phyloP scores from a whole-genome alignment of 2,113 vertebrate species.

The Chiloscyllium plagiosum region DNA sequence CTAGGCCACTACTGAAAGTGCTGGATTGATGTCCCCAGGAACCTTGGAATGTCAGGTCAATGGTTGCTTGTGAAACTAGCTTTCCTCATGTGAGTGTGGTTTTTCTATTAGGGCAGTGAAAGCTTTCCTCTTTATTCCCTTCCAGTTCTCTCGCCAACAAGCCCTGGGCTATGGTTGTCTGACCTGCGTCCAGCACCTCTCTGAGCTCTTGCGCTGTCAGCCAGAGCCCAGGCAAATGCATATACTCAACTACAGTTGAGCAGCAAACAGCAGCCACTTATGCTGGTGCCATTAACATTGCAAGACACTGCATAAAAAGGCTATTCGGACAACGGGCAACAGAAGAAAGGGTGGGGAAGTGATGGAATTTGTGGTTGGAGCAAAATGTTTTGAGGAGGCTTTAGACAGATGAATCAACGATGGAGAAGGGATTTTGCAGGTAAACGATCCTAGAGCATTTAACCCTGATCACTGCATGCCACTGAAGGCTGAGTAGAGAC shows the following conservation, averaged over 20 bases:
- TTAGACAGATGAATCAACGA: not conserved
- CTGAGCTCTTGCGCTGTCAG: no score
- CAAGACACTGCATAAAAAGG: not conserved
- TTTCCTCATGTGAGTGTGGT: not conserved
- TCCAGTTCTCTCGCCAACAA: not conserved
- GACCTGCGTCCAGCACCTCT: not conserved
- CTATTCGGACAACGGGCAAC: not conserved
- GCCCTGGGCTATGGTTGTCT: not conserved
- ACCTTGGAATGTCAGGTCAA: not conserved
- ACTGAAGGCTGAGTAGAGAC: not conserved
- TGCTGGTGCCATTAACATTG: not conserved
- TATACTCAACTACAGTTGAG: not conserved
- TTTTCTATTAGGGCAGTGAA: not conserved
- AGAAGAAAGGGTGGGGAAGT: not conserved
- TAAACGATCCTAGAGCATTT: not conserved
- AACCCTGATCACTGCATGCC: no score
- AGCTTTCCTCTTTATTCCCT: not conserved
- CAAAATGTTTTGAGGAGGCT: not conserved
- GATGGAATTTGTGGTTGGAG: not conserved
- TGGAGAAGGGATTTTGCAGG: not conserved
- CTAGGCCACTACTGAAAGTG: not conserved
- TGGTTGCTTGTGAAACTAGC: not conserved
- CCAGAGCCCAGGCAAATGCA: not conserved
- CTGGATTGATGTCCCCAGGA: conserved; percentile 9
- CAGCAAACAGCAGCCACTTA: not conserved